phyloP scores from a whole-genome alignment of 1,140 invertebrate species.

The Nephila pilipes region DNA sequence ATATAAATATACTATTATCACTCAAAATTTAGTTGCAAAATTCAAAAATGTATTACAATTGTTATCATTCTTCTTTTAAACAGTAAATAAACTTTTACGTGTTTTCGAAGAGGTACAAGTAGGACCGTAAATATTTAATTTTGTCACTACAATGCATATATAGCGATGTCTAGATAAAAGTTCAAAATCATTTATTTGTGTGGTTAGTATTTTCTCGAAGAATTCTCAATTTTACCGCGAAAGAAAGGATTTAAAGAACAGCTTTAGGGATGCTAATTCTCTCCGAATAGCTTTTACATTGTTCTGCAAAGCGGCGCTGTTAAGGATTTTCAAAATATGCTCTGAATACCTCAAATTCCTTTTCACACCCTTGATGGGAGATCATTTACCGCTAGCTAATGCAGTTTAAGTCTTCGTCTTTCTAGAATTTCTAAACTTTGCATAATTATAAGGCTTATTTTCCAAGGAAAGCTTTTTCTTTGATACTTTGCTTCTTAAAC shows the following conservation, averaged over 20 bases:
- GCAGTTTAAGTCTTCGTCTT: neutral
- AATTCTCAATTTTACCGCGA: neutral
- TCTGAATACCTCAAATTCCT: neutral
- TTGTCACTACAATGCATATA: neutral
- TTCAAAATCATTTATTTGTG: neutral
- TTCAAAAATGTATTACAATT: too few relatives aligned
- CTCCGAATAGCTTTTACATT: neutral
- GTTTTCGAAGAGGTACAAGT: too few relatives aligned
- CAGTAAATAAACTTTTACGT: too few relatives aligned
- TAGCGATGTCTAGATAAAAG: neutral
- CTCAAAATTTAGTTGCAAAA: too few relatives aligned
- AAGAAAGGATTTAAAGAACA: neutral
- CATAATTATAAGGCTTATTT: neutral
- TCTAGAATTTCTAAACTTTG: neutral
- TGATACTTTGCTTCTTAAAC: neutral
- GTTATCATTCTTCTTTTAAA: too few relatives aligned
- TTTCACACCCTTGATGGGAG: neutral
- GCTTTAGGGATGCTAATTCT: neutral
- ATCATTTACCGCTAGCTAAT: neutral
- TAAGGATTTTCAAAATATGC: neutral
- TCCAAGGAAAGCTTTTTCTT: neutral
- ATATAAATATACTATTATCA: too few relatives aligned
- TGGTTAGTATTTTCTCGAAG: neutral
- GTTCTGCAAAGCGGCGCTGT: neutral
- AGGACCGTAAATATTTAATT: too few relatives aligned